phyloP scores from a whole-genome alignment of 2,797 vertebrate genomes.

The Phoebastria nigripes region DNA sequence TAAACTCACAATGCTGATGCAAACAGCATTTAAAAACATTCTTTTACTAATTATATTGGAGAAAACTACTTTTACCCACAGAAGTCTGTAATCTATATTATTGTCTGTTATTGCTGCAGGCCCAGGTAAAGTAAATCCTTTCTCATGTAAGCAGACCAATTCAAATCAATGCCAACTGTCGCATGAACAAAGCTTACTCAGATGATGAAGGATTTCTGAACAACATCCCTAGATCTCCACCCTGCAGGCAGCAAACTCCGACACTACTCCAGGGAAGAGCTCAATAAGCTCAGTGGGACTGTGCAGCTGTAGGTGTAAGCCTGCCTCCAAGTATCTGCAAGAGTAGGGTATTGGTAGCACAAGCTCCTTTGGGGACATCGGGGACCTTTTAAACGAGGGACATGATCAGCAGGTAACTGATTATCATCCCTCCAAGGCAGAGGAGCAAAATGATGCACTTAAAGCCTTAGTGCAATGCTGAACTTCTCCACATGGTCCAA shows the following conservation, averaged over 20 bases:
- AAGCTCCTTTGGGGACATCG: background rate
- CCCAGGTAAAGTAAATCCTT: background rate
- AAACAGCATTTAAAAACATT: background rate
- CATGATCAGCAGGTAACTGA: background rate
- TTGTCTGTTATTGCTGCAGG: background rate
- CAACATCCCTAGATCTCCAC: background rate
- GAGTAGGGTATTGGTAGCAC: background rate
- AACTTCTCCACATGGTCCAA: background rate
- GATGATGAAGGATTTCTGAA: background rate
- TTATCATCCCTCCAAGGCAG: background rate
- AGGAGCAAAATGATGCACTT: background rate
- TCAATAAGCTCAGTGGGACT: background rate
- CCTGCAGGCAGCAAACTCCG: background rate
- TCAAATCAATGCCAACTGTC: background rate
- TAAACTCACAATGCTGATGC: background rate
- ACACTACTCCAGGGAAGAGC: background rate
- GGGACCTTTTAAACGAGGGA: background rate
- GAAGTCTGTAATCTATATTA: background rate
- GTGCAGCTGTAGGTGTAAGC: background rate
- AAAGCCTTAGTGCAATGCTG: background rate
- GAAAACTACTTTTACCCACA: background rate
- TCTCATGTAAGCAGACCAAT: background rate
- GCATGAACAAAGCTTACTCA: background rate
- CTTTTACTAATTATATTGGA: background rate
- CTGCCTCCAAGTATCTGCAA: background rate